These are phyloP conservation scores for Acrocephalus kingi DNA, from an alignment of 2,113 vertebrate species.

Conservation along the genomic window DNA sequence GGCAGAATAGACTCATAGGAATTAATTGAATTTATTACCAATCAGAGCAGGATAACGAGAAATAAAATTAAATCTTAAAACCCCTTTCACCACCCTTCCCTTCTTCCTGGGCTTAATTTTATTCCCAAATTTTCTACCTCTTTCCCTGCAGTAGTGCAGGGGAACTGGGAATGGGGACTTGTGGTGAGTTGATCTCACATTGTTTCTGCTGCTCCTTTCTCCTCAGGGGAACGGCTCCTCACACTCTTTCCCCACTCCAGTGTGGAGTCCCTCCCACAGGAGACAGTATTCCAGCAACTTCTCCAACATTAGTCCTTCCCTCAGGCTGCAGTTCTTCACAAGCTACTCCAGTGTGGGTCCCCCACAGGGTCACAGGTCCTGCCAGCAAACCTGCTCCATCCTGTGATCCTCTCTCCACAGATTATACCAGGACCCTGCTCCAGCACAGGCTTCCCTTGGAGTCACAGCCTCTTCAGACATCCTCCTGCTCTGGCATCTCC, in stretches of 20 bases:
- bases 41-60: background rate
- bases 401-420: background rate
- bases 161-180: background rate
- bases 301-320: background rate
- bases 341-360: background rate
- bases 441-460: background rate
- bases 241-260: fast-evolving
- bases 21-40: background rate
- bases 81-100: background rate
- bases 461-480: background rate
- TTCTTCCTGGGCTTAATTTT: background rate
- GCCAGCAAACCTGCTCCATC: background rate
- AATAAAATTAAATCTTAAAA: background rate
- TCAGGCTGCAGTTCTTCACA: background rate
- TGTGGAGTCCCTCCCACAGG: background rate
- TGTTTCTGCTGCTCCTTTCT: background rate
- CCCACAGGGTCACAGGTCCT: background rate
- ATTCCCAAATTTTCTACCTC: background rate
- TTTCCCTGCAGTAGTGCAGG: background rate
- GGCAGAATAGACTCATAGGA: background rate
- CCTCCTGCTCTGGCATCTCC: background rate
- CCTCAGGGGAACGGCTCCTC: background rate
- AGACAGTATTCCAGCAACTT: background rate
- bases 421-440: background rate
- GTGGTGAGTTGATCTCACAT: background rate